phyloP scores from a whole-genome alignment of 2,888 invertebrate species.

The Apamea epomidion region DNA sequence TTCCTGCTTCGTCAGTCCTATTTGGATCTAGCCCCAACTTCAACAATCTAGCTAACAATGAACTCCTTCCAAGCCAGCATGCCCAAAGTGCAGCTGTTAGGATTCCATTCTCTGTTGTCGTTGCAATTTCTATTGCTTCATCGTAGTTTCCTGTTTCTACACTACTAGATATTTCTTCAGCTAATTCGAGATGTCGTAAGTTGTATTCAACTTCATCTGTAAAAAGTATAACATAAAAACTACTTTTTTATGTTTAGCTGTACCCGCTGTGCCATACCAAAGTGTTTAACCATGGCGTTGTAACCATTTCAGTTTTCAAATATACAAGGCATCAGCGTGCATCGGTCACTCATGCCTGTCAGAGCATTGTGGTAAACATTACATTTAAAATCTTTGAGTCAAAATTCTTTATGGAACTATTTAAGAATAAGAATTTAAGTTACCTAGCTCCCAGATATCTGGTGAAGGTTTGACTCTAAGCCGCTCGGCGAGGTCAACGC shows the following conservation, averaged over 20 bases:
- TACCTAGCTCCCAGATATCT: slow-evolving; percentile 88
- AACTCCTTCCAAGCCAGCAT: slow-evolving; percentile 91
- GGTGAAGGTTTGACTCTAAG: slow-evolving; percentile 85
- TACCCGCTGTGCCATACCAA: background rate
- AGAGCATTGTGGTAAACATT: too few species aligned
- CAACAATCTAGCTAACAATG: slow-evolving; percentile 89
- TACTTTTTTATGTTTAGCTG: background rate
- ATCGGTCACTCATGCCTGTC: background rate
- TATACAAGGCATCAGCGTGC: background rate
- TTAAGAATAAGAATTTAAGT: slow-evolving; percentile 15
- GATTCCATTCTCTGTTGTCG: slow-evolving; percentile 74
- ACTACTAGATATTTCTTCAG: slow-evolving; percentile 83
- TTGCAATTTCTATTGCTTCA: slow-evolving; percentile 80
- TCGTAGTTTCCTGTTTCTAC: slow-evolving; percentile 86
- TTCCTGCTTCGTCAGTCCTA: slow-evolving; percentile 92
- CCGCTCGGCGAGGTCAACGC: slow-evolving; percentile 85
- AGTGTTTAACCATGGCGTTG: background rate
- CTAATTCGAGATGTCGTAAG: slow-evolving; percentile 84
- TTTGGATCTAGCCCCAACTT: slow-evolving; percentile 91
- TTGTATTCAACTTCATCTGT: slow-evolving; percentile 84
- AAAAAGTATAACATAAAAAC: slow-evolving; percentile 18
- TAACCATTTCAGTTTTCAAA: background rate
- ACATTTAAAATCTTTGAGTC: background rate
- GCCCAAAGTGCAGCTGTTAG: slow-evolving; percentile 91
- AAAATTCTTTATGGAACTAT: background rate